These are phyloP conservation scores for Fragum fragum DNA, from an alignment of 2,888 invertebrate species.

Conservation along the genomic window DNA sequence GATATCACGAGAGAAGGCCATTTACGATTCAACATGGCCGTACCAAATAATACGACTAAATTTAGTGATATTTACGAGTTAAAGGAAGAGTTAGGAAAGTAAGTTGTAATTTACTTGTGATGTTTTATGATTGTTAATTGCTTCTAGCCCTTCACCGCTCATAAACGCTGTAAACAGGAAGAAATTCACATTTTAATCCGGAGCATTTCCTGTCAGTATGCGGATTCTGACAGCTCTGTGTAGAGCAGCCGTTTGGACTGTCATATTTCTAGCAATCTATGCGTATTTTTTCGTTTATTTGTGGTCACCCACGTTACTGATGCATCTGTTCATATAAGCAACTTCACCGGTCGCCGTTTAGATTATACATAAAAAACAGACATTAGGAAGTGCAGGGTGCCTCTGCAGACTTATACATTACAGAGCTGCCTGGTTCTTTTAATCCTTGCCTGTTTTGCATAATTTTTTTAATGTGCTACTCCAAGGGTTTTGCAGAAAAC, in stretches of 20 bases:
- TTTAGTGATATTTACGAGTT: slow-evolving; percentile 99
- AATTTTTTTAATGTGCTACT: too few species aligned
- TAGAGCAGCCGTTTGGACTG: slow-evolving; percentile 7
- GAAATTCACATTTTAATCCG: background rate
- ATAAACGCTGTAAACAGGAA: background rate
- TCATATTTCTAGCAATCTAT: too few species aligned
- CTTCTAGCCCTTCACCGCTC: background rate
- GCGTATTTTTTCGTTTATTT: too few species aligned
- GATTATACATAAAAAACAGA: too few species aligned
- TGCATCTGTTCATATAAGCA: too few species aligned
- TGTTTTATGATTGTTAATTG: background rate
- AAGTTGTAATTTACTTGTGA: slow-evolving; percentile 88
- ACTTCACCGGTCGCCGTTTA: too few species aligned
- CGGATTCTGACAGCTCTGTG: slow-evolving; percentile 38
- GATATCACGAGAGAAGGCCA: slow-evolving; percentile 78
- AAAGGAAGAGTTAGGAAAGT: slow-evolving; percentile 99
- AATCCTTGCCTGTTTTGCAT: too few species aligned
- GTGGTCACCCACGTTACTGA: too few species aligned
- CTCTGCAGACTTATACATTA: too few species aligned
- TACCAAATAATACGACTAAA: slow-evolving; percentile 93
- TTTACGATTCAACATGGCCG: slow-evolving; percentile 86
- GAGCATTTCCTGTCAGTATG: slow-evolving; percentile 34
- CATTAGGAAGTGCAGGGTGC: too few species aligned
- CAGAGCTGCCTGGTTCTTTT: too few species aligned
- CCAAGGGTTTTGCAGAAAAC: too few species aligned